Percentiles rank a stretch among this genome's conserved stretches.
Evolutionary conservation across 2,888 invertebrate genomes (phyloP).

Genomic region (Rhopalosiphum nymphaeae): DNA sequence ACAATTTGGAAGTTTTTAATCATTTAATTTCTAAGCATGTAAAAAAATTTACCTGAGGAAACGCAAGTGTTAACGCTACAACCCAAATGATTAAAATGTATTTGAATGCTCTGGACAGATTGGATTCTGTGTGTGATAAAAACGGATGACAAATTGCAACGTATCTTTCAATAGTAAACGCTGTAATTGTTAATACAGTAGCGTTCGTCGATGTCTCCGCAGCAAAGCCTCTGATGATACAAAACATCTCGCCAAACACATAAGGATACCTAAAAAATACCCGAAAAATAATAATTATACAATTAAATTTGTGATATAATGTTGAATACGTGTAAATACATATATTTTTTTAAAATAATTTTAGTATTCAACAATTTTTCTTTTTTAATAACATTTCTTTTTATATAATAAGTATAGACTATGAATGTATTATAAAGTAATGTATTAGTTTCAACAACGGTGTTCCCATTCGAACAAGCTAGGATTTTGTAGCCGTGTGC

Average conservation of each 20-base stretch:
- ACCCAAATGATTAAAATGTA: slow-evolving; percentile 83
- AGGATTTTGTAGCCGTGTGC: not conserved
- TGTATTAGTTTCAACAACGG: not conserved
- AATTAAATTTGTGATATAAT: not conserved
- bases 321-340: not conserved
- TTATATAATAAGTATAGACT: not conserved
- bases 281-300: not conserved
- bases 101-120: slow-evolving; percentile 84
- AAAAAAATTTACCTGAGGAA: slow-evolving; percentile 79
- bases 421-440: not conserved
- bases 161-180: slow-evolving; percentile 80
- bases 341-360: not conserved
- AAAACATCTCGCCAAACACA: slow-evolving; percentile 82
- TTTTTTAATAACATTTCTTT: not conserved
- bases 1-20: not conserved
- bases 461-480: not conserved
- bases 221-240: slow-evolving; percentile 79
- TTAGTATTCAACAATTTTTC: not conserved
- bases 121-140: slow-evolving; percentile 85
- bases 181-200: slow-evolving; percentile 87
- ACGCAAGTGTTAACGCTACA: slow-evolving; percentile 79
- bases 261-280: slow-evolving; percentile 76
- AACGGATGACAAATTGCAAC: slow-evolving; percentile 79
- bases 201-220: slow-evolving; percentile 90
- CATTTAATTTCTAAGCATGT: not conserved